These are phyloP conservation scores for Eilema depressum DNA, from an alignment of 2,888 invertebrate species.

Conservation along the genomic window DNA sequence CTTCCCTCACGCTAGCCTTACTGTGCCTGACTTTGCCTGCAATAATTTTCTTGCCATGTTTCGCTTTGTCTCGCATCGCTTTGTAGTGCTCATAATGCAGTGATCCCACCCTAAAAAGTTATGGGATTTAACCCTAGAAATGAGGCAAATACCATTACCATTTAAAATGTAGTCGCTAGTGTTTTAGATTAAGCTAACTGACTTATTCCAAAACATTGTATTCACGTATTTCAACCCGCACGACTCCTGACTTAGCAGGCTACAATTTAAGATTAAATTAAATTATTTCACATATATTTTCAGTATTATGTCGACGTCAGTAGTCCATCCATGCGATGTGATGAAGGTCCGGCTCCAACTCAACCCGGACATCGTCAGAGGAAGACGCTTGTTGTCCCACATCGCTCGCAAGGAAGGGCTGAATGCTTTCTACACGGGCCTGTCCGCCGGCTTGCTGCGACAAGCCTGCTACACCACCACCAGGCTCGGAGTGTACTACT, in stretches of 20 bases:
- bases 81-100: background rate
- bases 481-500: constrained; percentile 95
- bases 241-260: no score
- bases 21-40: no score
- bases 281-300: constrained; percentile 10
- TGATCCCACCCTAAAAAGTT: background rate
- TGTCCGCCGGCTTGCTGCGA: constrained; percentile 95
- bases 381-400: constrained; percentile 88
- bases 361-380: constrained; percentile 89
- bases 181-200: no score
- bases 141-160: no score
- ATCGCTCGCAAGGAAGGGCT: constrained; percentile 94
- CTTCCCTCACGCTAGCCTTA: no score
- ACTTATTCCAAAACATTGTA: no score
- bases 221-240: no score
- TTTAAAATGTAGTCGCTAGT: no score
- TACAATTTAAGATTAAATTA: background rate
- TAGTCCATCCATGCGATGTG: constrained; percentile 98
- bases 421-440: constrained; percentile 93
- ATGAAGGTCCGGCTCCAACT: constrained; percentile 98
- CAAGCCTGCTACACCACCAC: constrained; percentile 99
- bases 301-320: constrained; percentile 87
- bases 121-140: no score
- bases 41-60: no score
- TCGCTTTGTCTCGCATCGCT: background rate